phyloP scores from a whole-genome alignment of 2,797 vertebrate species.

The Gymnopithys bicolor region DNA sequence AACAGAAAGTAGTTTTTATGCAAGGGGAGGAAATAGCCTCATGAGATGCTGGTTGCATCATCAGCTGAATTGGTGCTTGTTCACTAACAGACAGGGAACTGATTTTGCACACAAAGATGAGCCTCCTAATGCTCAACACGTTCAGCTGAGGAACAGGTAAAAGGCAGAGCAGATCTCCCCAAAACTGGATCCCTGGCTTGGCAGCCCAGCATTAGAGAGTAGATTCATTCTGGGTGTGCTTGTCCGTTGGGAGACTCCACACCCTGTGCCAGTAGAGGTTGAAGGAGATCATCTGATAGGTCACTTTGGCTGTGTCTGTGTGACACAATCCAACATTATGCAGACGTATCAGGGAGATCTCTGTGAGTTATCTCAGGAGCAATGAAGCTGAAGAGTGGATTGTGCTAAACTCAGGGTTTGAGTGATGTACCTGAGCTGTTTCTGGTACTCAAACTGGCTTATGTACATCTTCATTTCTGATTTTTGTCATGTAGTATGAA shows the following conservation, averaged over 20 bases:
- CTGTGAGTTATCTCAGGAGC: neutral
- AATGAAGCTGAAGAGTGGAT: neutral
- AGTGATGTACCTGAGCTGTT: neutral
- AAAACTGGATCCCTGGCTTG: neutral
- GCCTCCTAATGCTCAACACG: neutral
- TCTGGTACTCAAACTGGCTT: neutral
- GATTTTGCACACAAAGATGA: neutral
- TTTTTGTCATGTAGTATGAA: neutral
- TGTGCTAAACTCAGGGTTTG: neutral
- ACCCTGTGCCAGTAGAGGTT: neutral
- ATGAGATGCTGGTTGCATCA: neutral
- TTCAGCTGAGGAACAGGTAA: neutral
- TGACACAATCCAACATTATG: no score
- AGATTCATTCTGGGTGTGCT: neutral
- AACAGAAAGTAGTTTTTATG: neutral
- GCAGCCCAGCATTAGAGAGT: neutral
- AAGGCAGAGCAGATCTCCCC: neutral
- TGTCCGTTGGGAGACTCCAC: rapidly evolving
- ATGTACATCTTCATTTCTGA: neutral
- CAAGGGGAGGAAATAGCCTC: neutral
- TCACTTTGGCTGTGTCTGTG: neutral
- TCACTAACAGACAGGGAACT: rapidly evolving
- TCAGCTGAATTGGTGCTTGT: neutral
- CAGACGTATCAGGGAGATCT: rapidly evolving
- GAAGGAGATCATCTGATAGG: neutral